Evolutionary conservation across 35 echinoderm and acorn worm species (phyloP), one percentile per base, ranked within the genome.

Genomic region (Eucidaris tribuloides): DNA sequence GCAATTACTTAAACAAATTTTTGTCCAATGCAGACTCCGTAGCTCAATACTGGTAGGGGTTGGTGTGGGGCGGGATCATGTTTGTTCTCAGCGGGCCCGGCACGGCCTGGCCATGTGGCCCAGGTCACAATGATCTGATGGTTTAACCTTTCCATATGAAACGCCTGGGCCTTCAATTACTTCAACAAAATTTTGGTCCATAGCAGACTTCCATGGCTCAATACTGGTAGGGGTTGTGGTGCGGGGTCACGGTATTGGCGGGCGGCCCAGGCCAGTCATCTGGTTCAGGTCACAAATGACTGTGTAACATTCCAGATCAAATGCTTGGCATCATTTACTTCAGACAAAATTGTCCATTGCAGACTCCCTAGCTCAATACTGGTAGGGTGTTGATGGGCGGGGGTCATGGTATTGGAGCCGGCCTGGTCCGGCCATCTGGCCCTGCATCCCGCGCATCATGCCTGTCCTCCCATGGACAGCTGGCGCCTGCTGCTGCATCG

Each of bases 401-500:
- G 68, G 20, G 38, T 74, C 68, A 74, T 74, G 40, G 38, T 44
- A 40, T 74, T 74, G 9, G 37, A 40, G 68, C 68, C 68, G 38
- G 28, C 68, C 68, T 4, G 68, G 68, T 5, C 30, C 65, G 7
- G 35, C 68, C 68, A 74, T 74, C 68, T 74, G 68, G 14, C 40
- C 40, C 35, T 74, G 68, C 68, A 74, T 74, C 14, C 68, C 68
- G 1, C 35, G 68, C 34, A 74, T 74, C 68, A 74, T 74, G 18
- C 34, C 20, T 0, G 68, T 42, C 15, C 68, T 36, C 1, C 28
- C 29, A 33, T 42, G 24, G 14, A 40, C 35, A 33, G 44, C 41
- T 40, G 38, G 68, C 13, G 35, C 68, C 43, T 84, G 79, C 24
- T 81, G 81, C 39, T 84, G 81, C 19, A 65, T 50, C 55, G n/a